phyloP scores from a whole-genome alignment of 1,140 invertebrate genomes.

The Caenorhabditis tropicalis region DNA sequence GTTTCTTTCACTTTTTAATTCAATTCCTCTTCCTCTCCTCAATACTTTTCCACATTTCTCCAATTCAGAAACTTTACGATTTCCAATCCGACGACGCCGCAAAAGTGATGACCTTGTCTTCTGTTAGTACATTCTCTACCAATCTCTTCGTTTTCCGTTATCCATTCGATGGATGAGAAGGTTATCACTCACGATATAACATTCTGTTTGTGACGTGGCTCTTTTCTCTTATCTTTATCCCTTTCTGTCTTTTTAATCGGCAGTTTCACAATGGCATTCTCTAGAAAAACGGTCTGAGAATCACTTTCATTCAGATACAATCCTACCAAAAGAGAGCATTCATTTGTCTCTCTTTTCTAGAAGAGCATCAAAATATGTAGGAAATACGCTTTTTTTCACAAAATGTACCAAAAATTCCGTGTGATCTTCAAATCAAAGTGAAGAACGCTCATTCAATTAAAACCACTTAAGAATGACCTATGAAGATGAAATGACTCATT shows the following conservation, averaged over 20 bases:
- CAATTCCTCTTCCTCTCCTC: not conserved
- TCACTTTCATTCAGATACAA: too few species aligned
- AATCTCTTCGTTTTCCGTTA: slow-evolving; percentile 2
- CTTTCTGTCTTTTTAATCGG: not conserved
- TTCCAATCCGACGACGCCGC: not conserved
- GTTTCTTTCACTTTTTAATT: not conserved
- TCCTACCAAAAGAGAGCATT: too few species aligned
- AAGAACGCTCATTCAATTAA: too few species aligned
- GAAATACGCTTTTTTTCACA: too few species aligned
- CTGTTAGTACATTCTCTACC: slow-evolving; percentile 30
- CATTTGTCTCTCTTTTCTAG: too few species aligned
- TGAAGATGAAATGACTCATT: too few species aligned
- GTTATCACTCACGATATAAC: not conserved
- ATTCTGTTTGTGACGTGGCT: not conserved
- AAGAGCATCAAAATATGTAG: too few species aligned
- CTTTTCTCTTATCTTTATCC: not conserved
- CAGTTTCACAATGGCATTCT: slow-evolving; percentile 8
- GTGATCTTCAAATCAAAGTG: too few species aligned
- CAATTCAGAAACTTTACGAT: slow-evolving; percentile 36
- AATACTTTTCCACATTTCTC: not conserved
- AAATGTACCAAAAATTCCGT: too few species aligned
- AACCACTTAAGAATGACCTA: too few species aligned
- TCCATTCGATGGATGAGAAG: not conserved
- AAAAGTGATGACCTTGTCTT: slow-evolving; percentile 33
- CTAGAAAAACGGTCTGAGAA: not conserved